Base-by-base conservation (phyloP, 2,888 invertebrate genomes). In the Phyllotreta striolata region DNA sequence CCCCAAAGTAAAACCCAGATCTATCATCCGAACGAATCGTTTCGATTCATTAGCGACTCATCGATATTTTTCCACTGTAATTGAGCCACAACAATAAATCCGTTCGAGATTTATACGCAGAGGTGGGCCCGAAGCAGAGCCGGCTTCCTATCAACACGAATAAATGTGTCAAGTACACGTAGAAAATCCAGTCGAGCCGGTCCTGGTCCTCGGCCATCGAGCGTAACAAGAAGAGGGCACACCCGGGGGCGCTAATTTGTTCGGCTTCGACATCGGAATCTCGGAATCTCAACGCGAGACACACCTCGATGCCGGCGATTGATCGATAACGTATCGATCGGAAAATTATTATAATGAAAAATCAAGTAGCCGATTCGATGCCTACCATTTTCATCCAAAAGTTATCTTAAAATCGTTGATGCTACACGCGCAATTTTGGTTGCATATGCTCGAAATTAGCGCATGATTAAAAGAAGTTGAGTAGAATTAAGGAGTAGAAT, bases 91-190 rank as follows among this genome's bases (percentile, higher is more conserved):
- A 62, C 55, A 54, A 66, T 66, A 66, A 66, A 66, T 75, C 71
- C 67, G 64, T 66, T 61, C 40, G 73, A 73, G 73, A 76, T 76
- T 76, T 77, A 76, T 74, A 73, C 69, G 40, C 9, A 39, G 44
- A 58, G 66, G 69, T 69, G 70, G 70, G 70, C 73, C 76, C 75
- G 74, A 13, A 51, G n/a, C 51, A 51, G 51, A 14, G 10, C 37
- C 35, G 51, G 24, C 51, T 51, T 24, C 34, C n/a, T 47, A 47
- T 24, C 24, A 3, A 1, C 10, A 10, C 9, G 6, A 1, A 41
- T 3, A 41, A 4, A n/a, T 4, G 4, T 41, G 41, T 10, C 6
- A 41, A n/a, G n/a, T 3, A 9, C 41, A 4, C 41, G 41, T 41
- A 4, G 3, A n/a, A 10, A 41, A 41, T 41, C 41, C 10, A 4